Conservation (phyloP, 2,888 invertebrate genomes). For the Galerucella pusilla region DNA sequence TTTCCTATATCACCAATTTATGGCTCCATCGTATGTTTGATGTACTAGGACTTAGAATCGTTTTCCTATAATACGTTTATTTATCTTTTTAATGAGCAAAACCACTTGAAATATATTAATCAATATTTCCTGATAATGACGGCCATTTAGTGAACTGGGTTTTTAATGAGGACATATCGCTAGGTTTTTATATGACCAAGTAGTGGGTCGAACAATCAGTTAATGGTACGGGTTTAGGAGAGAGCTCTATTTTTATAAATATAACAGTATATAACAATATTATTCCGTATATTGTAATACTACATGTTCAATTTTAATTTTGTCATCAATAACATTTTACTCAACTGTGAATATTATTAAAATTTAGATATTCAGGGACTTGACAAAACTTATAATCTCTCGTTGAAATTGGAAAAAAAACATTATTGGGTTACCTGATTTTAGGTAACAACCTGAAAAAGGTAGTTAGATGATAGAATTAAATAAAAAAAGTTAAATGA, state of each 20-base stretch:
- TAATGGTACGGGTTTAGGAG: constrained; percentile 15
- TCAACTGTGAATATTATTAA: background rate
- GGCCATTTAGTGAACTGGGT: background rate
- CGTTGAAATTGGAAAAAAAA: too few species aligned
- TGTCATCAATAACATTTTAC: background rate
- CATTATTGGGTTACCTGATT: too few species aligned
- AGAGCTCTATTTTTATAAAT: constrained; percentile 19
- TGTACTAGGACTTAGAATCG: too few species aligned
- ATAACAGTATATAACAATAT: background rate
- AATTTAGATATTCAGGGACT: background rate
- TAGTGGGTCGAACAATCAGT: constrained; percentile 29
- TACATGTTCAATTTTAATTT: background rate
- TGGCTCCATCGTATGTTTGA: too few species aligned
- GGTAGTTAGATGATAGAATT: too few species aligned
- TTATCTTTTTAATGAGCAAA: too few species aligned
- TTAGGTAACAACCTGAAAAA: too few species aligned
- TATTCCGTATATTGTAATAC: background rate
- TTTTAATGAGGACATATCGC: constrained; percentile 23
- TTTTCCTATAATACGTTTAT: too few species aligned
- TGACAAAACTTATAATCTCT: too few species aligned
- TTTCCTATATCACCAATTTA: too few species aligned
- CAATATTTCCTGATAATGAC: background rate
- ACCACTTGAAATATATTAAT: background rate
- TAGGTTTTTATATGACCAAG: constrained; percentile 11
- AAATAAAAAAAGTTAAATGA: too few species aligned